phyloP scores from a whole-genome alignment of 2,797 vertebrate genomes.

The Lepus townsendii region DNA sequence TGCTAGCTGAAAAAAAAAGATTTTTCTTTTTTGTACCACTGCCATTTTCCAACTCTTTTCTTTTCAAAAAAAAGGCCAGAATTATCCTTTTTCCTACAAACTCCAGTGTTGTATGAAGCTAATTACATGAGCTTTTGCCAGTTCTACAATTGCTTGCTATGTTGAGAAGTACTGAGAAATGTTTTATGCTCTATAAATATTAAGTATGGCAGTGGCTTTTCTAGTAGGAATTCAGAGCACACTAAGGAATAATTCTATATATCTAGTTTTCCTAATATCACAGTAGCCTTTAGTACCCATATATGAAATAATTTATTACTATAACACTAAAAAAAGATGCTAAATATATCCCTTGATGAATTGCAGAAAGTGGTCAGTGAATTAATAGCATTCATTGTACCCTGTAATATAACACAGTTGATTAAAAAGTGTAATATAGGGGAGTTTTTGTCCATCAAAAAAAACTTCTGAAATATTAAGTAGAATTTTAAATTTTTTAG shows the following conservation, averaged over 20 bases:
- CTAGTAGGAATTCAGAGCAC: neutral
- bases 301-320: slow-evolving; percentile 24
- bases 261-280: neutral
- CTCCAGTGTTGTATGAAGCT: neutral
- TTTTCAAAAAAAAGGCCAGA: neutral
- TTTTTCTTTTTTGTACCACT: neutral
- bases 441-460: neutral
- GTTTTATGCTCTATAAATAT: neutral
- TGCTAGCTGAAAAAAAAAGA: neutral
- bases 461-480: slow-evolving; percentile 49
- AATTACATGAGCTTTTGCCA: neutral
- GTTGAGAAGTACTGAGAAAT: neutral
- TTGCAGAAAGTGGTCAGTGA: neutral
- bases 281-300: neutral
- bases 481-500: slow-evolving; percentile 86
- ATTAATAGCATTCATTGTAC: neutral
- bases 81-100: neutral
- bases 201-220: neutral
- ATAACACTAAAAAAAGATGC: neutral
- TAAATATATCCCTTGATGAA: neutral
- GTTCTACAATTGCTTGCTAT: neutral
- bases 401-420: neutral
- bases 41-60: neutral
- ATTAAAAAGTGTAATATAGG: neutral
- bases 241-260: neutral